These are phyloP conservation scores for Mesoclemmys tuberculata DNA, from an alignment of 2,113 vertebrate species.

Conservation along the genomic window DNA sequence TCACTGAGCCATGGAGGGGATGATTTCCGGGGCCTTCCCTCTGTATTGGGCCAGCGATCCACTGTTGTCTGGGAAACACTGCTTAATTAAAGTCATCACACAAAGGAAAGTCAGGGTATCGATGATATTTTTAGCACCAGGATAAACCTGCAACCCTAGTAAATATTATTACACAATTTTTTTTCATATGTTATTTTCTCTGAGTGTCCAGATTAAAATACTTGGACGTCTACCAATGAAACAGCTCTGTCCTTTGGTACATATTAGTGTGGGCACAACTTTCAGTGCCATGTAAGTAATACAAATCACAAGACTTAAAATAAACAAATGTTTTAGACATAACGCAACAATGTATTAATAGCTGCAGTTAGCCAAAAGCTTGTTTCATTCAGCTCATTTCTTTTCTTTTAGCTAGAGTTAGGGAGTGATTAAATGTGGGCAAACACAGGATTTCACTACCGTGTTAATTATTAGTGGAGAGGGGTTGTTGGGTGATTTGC, in stretches of 20 bases:
- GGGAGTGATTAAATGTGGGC: neutral
- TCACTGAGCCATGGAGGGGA: neutral
- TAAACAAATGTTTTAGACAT: neutral
- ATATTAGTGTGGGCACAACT: constrained; percentile 47
- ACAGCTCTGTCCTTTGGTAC: constrained; percentile 58
- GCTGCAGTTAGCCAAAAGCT: neutral
- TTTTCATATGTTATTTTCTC: constrained; percentile 51
- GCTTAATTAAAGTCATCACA: neutral
- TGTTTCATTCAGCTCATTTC: neutral
- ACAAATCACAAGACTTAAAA: constrained; percentile 53
- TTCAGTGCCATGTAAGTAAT: constrained; percentile 33
- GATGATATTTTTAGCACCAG: too few species aligned
- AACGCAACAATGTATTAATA: neutral
- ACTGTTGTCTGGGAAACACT: neutral
- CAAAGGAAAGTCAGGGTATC: neutral
- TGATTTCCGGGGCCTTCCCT: neutral
- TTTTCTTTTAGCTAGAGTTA: neutral
- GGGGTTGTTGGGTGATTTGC: neutral
- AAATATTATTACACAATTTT: constrained; percentile 11
- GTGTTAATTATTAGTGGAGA: neutral
- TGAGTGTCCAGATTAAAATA: constrained; percentile 34
- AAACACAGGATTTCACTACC: neutral
- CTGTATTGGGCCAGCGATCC: too few species aligned
- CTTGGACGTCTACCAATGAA: constrained; percentile 59
- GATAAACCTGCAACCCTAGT: neutral